Base-by-base conservation (phyloP, 1,140 invertebrate genomes). In the Drosophila jambulina region DNA sequence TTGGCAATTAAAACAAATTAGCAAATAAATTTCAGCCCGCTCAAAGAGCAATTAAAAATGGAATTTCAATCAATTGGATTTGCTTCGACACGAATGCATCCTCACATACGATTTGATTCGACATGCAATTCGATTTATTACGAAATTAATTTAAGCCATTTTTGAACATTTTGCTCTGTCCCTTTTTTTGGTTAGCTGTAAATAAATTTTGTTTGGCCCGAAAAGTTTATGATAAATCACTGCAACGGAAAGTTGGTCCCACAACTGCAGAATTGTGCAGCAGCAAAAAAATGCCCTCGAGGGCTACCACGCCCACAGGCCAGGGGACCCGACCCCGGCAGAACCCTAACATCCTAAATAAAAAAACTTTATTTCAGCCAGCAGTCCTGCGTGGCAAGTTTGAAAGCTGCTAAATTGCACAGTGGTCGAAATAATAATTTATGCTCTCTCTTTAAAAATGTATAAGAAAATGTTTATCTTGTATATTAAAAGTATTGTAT, bases 191-290 rank as follows among this genome's bases (percentile, higher is more conserved):
- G n/a, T 25, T 58, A 34, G 54, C 32, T 54, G 60, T 48, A 63
- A 53, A 56, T 76, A 62, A 70, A 81, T 81, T 70, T 81, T 51
- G 58, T 71, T 81, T 76, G 68, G 29, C 29, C 46, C 57, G 23
- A 49, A 58, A 81, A 81, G 32, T 68, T 81, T 81, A 61, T 76
- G 56, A 81, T 76, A 81, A 81, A 81, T 81, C 74, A 76, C 61
- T 81, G 78, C 72, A 80, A 70, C 59, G 57, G 49, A 81, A 75
- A 75, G 71, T 81, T 75, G 46, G 53, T 27, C n/a, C 49, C 42
- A 40, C 43, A 65, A 59, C 53, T 45, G 67, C 62, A 25, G 25
- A 69, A 69, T 67, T 51, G 42, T 62, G 65, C 65, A 53, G 54
- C 46, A 40, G 27, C 25, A 51, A 27, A 51, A 40, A 53, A 76